Conservation (phyloP, 2,888 invertebrate genomes). For the Coenonympha glycerion region DNA sequence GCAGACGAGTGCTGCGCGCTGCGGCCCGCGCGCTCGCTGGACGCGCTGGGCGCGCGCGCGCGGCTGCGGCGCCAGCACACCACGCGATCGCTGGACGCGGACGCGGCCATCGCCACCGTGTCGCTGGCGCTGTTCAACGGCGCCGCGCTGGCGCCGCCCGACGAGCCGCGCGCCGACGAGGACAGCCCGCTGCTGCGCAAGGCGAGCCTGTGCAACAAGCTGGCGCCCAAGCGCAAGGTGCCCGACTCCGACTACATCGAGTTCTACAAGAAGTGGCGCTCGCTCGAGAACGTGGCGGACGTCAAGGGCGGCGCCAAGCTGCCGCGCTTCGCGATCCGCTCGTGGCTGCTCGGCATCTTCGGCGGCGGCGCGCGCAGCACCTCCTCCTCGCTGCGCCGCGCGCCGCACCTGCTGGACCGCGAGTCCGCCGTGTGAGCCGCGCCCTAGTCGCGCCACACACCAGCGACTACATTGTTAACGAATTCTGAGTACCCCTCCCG, state of each 20-base stretch:
- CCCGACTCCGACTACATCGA: conserved; percentile 65
- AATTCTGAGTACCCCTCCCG: too few relatives aligned
- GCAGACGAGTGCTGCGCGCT: conserved; percentile 41
- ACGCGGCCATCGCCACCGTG: conserved; percentile 52
- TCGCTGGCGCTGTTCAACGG: conserved; percentile 66
- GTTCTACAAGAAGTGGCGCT: conserved; percentile 84
- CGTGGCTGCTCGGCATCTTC: conserved; percentile 85
- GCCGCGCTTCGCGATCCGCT: conserved; percentile 80
- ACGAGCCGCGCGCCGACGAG: conserved; percentile 52
- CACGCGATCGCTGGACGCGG: conserved; percentile 56
- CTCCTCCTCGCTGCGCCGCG: conserved; percentile 62
- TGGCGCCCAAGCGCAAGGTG: conserved; percentile 56
- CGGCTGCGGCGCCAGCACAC: conserved; percentile 47
- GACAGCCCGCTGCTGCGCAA: conserved; percentile 70
- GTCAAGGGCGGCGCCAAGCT: conserved; percentile 71
- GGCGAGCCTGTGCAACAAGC: conserved; percentile 55
- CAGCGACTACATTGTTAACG: too few relatives aligned
- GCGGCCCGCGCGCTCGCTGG: conserved; percentile 35
- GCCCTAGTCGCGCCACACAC: conserved; percentile 31
- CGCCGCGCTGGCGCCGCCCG: conserved; percentile 54
- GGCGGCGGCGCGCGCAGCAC: conserved; percentile 82
- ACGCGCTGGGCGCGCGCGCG: conserved; percentile 40
- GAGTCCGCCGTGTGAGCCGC: conserved; percentile 65
- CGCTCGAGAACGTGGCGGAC: conserved; percentile 81
- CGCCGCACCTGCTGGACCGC: conserved; percentile 64